A percentile compares a stretch with the other conserved stretches of the same genome.
phyloP scores from a whole-genome alignment of 1,140 invertebrate genomes.

The Phortica variegata region DNA sequence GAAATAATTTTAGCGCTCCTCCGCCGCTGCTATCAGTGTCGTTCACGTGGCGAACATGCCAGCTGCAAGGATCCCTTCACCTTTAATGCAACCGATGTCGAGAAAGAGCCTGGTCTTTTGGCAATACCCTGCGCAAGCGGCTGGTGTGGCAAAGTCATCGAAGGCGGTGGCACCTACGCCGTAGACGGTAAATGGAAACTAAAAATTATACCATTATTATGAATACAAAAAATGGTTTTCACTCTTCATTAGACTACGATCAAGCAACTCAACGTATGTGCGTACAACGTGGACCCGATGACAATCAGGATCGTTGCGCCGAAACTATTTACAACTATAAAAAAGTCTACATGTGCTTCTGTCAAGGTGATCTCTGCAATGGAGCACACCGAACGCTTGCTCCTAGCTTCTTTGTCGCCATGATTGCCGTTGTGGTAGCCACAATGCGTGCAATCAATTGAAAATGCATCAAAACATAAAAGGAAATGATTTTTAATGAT shows the following conservation, averaged over 20 bases:
- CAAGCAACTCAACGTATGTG: slow-evolving; percentile 84
- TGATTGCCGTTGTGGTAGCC: too few relatives aligned
- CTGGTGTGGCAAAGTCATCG: slow-evolving; percentile 90
- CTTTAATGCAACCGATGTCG: slow-evolving; percentile 72
- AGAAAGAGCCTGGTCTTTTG: slow-evolving; percentile 69
- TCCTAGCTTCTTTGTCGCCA: too few relatives aligned
- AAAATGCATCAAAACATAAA: too few relatives aligned
- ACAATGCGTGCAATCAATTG: too few relatives aligned
- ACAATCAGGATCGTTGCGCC: slow-evolving; percentile 84
- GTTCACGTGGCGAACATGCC: slow-evolving; percentile 82
- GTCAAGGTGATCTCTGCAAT: slow-evolving; percentile 88
- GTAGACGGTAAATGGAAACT: slow-evolving; percentile 59
- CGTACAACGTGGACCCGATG: slow-evolving; percentile 79
- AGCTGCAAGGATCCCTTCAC: slow-evolving; percentile 86
- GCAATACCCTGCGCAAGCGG: slow-evolving; percentile 83
- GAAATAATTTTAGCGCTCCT: slow-evolving; percentile 59
- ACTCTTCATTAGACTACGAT: slow-evolving; percentile 70
- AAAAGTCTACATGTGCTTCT: slow-evolving; percentile 89
- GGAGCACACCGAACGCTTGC: too few relatives aligned
- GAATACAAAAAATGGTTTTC: slow-evolving; percentile 1
- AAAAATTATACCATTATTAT: slow-evolving; percentile 3
- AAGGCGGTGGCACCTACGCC: slow-evolving; percentile 71
- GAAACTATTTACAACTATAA: slow-evolving; percentile 77
- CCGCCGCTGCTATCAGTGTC: slow-evolving; percentile 74
- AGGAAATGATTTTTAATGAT: too few relatives aligned